Evolutionary conservation across 2,888 invertebrate species (phyloP).

Genomic region (Galerucella nymphaeae): DNA sequence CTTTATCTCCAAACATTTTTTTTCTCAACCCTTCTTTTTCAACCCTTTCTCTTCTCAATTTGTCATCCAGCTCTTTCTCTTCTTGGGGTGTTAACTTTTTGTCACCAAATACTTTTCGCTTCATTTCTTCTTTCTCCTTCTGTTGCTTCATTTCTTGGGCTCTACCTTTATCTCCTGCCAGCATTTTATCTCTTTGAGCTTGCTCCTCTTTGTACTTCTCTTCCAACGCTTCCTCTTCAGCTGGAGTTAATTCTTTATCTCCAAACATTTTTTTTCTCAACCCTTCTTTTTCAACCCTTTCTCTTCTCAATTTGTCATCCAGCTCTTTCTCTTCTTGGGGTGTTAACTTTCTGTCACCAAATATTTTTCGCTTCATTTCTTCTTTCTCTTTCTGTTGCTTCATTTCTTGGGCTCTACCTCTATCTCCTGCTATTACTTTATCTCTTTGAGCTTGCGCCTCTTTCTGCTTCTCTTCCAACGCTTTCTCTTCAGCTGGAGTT

Average conservation of each 20-base stretch:
- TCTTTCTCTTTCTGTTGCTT: neutral
- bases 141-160: neutral
- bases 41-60: too few relatives aligned
- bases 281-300: too few relatives aligned
- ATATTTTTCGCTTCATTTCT: neutral
- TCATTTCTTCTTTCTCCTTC: neutral
- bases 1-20: too few relatives aligned
- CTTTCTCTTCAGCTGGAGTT: neutral
- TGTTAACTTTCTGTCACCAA: neutral
- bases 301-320: neutral
- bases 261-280: too few relatives aligned
- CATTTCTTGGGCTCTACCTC: neutral
- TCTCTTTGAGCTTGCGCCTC: neutral
- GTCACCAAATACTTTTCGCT: neutral
- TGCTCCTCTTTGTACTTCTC: neutral
- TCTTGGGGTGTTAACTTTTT: neutral
- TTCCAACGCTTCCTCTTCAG: neutral
- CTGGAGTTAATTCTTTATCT: neutral
- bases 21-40: too few relatives aligned
- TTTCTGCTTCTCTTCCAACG: neutral
- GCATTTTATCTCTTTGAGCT: neutral
- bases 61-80: neutral
- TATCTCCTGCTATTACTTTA: too few relatives aligned
- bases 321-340: neutral
- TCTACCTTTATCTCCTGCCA: too few relatives aligned